Percentiles rank a stretch among this genome's conserved stretches.
These are phyloP conservation scores for Palloptera scutellata DNA, from an alignment of 2,888 invertebrate species.

Conservation along the genomic window DNA sequence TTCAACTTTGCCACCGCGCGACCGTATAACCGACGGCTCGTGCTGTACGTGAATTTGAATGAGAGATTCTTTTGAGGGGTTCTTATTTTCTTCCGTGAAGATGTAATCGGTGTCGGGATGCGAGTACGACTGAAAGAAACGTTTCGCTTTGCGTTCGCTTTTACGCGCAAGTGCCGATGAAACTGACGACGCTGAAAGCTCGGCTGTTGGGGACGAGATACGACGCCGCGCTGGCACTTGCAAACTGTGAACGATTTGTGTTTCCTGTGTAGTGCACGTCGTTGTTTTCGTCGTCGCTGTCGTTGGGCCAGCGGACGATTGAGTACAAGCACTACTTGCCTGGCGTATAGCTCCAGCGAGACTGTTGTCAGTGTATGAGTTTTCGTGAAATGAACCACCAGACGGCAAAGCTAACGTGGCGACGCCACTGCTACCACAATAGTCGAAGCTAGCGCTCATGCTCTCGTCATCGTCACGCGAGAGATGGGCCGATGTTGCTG, in stretches of 20 bases:
- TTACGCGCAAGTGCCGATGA: conserved; percentile 27
- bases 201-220: neutral
- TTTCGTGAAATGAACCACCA: neutral
- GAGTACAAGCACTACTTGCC: neutral
- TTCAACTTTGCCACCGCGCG: conserved; percentile 49
- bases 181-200: conserved; percentile 16
- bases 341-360: neutral
- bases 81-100: conserved; percentile 57
- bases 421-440: conserved; percentile 12
- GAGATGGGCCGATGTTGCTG: conserved; percentile 43
- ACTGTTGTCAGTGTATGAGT: neutral
- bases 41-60: conserved; percentile 30
- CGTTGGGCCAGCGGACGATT: neutral
- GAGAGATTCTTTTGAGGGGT: conserved; percentile 44
- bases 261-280: neutral
- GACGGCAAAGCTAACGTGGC: conserved; percentile 28
- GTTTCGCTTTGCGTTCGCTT: conserved; percentile 42
- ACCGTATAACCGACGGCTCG: conserved; percentile 43
- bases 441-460: conserved; percentile 37
- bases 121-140: conserved; percentile 52
- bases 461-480: conserved; percentile 44
- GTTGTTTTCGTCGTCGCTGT: too few species aligned
- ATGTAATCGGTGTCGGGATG: conserved; percentile 57
- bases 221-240: neutral
- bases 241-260: neutral